A percentile compares a stretch with the other conserved stretches of the same genome.
phyloP scores from a whole-genome alignment of 1,140 invertebrate species.

The Sycophaga agraensis region DNA sequence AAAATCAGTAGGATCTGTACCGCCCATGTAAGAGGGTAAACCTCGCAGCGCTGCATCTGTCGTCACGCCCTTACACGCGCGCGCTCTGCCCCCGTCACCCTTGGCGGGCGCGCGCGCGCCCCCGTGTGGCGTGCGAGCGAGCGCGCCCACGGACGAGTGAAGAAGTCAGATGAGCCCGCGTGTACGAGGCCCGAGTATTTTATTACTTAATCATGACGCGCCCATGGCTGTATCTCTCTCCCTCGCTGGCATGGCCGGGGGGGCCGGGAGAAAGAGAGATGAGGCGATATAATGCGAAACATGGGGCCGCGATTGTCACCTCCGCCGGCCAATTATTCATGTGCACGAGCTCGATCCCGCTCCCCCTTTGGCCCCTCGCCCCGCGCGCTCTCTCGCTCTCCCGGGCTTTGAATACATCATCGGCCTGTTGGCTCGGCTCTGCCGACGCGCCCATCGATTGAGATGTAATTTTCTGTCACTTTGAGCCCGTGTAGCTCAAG shows the following conservation, averaged over 20 bases:
- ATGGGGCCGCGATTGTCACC: neutral
- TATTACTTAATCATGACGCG: conserved; percentile 30
- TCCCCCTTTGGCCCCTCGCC: too few species aligned
- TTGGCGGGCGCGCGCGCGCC: neutral
- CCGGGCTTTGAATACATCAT: neutral
- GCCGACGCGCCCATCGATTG: neutral
- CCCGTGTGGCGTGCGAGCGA: neutral
- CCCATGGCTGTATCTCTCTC: neutral
- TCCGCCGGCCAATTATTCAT: conserved; percentile 25
- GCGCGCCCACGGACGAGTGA: neutral
- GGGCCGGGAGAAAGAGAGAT: neutral
- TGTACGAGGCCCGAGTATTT: conserved; percentile 18
- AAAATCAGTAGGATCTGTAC: conserved; percentile 24
- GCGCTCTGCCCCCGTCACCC: too few species aligned
- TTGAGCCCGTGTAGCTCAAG: too few species aligned
- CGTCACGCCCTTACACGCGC: conserved; percentile 20
- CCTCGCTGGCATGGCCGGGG: neutral
- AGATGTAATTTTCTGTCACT: neutral
- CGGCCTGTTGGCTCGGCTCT: neutral
- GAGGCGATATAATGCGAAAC: conserved; percentile 13
- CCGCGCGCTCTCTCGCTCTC: too few species aligned
- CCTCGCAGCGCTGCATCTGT: conserved; percentile 23
- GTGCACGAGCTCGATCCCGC: neutral
- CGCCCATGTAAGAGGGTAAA: conserved; percentile 21
- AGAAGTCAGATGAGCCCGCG: conserved; percentile 18